A percentile compares a stretch with the other conserved stretches of the same genome.
Conservation (phyloP, 2,888 invertebrate genomes). For the Galeopsomyia nigrocyanea region DNA sequence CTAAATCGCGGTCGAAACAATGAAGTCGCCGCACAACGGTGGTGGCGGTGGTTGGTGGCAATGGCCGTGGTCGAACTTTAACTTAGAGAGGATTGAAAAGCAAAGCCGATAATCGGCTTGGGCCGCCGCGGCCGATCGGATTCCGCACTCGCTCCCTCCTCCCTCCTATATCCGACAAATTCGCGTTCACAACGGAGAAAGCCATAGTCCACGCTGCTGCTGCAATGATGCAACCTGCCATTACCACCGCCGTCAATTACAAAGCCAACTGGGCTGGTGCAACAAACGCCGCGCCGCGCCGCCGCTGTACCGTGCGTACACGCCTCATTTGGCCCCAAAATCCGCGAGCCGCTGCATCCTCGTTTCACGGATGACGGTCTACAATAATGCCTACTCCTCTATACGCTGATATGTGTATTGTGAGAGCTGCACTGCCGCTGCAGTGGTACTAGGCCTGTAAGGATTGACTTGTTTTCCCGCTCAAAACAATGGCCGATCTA, state of each 20-base stretch:
- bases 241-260: constrained; percentile 33
- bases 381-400: constrained; percentile 47
- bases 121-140: constrained; percentile 12
- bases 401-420: too few species aligned
- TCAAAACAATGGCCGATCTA: too few species aligned
- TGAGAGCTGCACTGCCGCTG: too few species aligned
- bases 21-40: constrained; percentile 3
- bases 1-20: constrained; percentile 19
- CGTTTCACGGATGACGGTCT: constrained; percentile 24
- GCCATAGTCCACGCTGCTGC: constrained; percentile 13
- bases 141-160: neutral
- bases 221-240: constrained; percentile 36
- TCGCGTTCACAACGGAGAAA: constrained; percentile 25
- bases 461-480: too few species aligned
- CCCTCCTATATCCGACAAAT: constrained; percentile 12
- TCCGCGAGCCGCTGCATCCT: neutral
- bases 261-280: constrained; percentile 25
- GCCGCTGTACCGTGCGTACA: constrained; percentile 18
- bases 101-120: constrained; percentile 45
- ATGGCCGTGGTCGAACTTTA: constrained; percentile 30
- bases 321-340: constrained; percentile 35
- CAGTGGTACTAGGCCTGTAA: too few species aligned
- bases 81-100: constrained; percentile 42
- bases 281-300: constrained; percentile 22
- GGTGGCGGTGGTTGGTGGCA: neutral